Conservation (phyloP, 2,888 invertebrate species). For the Drosophila cognata region DNA sequence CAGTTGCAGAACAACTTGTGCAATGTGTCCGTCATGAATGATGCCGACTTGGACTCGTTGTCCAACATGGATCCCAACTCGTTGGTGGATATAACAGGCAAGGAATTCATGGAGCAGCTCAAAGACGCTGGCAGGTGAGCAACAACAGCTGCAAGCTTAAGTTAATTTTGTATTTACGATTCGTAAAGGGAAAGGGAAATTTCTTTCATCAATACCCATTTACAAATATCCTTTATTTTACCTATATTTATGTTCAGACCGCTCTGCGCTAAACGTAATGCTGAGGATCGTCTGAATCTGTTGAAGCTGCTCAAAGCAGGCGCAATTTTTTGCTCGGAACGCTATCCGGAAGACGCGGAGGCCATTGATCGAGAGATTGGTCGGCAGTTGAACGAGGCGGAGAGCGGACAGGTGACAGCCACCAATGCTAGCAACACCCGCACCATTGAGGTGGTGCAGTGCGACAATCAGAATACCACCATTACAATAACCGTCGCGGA, state of each 20-base stretch:
- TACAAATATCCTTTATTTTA: not conserved
- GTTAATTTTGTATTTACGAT: not conserved
- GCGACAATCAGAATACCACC: slow-evolving; percentile 75
- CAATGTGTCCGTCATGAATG: slow-evolving; percentile 93
- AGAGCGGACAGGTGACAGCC: slow-evolving; percentile 56
- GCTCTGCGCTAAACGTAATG: slow-evolving; percentile 93
- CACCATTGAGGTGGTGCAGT: slow-evolving; percentile 82
- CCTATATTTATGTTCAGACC: slow-evolving; percentile 84
- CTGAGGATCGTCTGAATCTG: slow-evolving; percentile 94
- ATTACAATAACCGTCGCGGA: slow-evolving; percentile 74
- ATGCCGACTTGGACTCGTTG: slow-evolving; percentile 92
- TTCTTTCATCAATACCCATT: not conserved
- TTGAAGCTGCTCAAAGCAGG: slow-evolving; percentile 88
- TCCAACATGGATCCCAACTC: slow-evolving; percentile 96
- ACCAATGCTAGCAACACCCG: slow-evolving; percentile 64
- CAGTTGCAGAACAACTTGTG: slow-evolving; percentile 92
- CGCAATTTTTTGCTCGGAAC: slow-evolving; percentile 84
- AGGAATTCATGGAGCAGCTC: slow-evolving; percentile 87
- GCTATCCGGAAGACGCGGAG: slow-evolving; percentile 84
- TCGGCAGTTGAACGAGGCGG: slow-evolving; percentile 79
- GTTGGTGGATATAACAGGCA: slow-evolving; percentile 92
- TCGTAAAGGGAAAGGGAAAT: not conserved
- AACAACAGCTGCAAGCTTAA: not conserved
- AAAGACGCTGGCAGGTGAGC: slow-evolving; percentile 92
- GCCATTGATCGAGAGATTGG: slow-evolving; percentile 83